Percentiles rank a stretch among this genome's conserved stretches.
These are phyloP conservation scores for Habropoda laboriosa DNA, from an alignment of 1,140 invertebrate species.

Conservation along the genomic window DNA sequence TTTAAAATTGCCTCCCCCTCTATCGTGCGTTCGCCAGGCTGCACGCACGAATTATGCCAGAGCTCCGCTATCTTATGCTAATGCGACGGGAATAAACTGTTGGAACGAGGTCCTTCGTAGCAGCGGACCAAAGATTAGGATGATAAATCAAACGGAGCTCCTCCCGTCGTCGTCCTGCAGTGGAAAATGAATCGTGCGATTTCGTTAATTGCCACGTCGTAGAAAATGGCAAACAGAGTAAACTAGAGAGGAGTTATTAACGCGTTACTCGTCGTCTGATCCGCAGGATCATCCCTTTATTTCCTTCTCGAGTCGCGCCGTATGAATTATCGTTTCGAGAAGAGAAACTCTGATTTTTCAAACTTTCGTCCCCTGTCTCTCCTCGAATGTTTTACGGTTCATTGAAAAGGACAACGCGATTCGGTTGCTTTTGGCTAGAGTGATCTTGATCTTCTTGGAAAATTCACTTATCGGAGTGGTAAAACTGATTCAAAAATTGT, in stretches of 20 bases:
- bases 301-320: neutral
- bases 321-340: neutral
- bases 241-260: neutral
- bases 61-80: neutral
- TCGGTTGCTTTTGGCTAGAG: no score
- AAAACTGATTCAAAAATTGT: no score
- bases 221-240: neutral
- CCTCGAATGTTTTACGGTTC: neutral
- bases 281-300: neutral
- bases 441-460: no score
- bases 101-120: neutral
- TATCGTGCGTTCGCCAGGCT: neutral
- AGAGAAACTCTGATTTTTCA: neutral
- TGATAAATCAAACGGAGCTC: neutral
- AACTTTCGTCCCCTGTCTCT: no score
- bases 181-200: slow-evolving; percentile 1
- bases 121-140: neutral
- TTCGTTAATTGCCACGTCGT: slow-evolving; percentile 14
- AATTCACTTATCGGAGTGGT: no score
- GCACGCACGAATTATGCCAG: neutral
- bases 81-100: neutral
- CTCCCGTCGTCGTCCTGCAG: no score
- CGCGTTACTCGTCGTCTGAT: neutral
- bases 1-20: neutral
- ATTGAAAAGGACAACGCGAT: neutral